Evolutionary conservation across 92 coral and sea anemone species (phyloP).

Genomic region (Palythoa caribaeorum): DNA sequence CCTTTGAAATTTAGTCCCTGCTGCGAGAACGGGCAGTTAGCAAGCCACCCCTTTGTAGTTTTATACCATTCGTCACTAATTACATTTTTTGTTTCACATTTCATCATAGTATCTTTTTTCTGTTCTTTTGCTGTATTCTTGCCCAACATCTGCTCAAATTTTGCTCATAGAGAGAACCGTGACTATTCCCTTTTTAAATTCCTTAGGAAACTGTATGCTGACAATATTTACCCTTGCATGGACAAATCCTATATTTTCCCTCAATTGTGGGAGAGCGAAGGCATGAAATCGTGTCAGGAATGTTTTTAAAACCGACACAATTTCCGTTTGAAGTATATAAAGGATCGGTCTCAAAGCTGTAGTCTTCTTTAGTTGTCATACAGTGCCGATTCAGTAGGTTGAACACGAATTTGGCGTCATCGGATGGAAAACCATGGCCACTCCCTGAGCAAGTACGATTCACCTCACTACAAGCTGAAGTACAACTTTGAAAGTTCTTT

Average conservation of each 20-base stretch:
- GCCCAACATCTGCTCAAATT: too few species aligned
- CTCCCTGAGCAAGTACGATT: neutral
- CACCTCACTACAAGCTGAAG: neutral
- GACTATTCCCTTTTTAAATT: too few species aligned
- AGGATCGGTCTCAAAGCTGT: neutral
- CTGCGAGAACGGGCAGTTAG: too few species aligned
- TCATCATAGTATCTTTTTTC: too few species aligned
- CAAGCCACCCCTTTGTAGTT: too few species aligned
- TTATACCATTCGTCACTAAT: too few species aligned
- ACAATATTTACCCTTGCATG: neutral
- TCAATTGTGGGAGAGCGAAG: neutral
- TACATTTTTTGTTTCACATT: too few species aligned
- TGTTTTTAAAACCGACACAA: neutral
- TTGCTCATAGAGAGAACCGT: too few species aligned
- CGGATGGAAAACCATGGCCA: neutral
- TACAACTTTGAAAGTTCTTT: neutral
- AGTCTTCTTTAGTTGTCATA: neutral
- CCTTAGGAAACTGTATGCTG: neutral
- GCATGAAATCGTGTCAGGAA: neutral
- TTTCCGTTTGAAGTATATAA: neutral
- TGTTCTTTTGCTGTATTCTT: too few species aligned
- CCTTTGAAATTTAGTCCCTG: too few species aligned
- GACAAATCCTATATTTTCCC: neutral
- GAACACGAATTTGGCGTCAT: neutral
- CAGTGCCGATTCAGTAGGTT: neutral